phyloP scores from a whole-genome alignment of 2,113 vertebrate species.

The Barnardius zonarius region DNA sequence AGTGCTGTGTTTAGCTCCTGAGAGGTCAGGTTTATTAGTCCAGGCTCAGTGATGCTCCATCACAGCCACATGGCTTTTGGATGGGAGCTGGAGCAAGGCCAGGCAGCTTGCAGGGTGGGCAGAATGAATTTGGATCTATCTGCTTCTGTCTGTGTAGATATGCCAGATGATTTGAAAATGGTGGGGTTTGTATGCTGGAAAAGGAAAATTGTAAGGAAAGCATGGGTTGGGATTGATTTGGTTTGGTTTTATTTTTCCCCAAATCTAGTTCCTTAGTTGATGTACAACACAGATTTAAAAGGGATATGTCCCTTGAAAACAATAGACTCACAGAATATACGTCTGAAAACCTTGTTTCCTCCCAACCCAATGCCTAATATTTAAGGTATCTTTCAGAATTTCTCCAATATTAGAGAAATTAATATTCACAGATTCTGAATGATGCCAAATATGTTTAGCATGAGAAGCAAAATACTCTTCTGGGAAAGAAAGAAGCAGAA shows the following conservation, averaged over 20 bases:
- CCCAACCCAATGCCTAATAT: not conserved
- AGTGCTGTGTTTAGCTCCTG: not conserved
- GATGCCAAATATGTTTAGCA: not conserved
- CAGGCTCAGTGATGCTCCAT: not conserved
- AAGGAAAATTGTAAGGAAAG: not conserved
- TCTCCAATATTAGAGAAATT: not conserved
- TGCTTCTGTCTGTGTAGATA: not conserved
- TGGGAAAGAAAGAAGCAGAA: not conserved
- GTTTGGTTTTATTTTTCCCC: not conserved
- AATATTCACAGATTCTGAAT: not conserved
- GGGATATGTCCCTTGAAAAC: not conserved
- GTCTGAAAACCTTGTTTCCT: not conserved
- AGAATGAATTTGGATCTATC: not conserved
- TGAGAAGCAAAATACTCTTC: not conserved
- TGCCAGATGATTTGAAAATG: slow-evolving; percentile 7
- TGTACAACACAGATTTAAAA: not conserved
- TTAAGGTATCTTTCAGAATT: not conserved
- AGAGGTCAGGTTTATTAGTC: not conserved
- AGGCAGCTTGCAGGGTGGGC: slow-evolving; percentile 21
- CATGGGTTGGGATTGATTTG: not conserved
- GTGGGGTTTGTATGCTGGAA: not conserved
- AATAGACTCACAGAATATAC: not conserved
- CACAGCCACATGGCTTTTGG: not conserved
- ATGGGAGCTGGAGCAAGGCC: slow-evolving; percentile 5
- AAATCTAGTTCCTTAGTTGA: not conserved